Base-by-base conservation (phyloP, 2,113 vertebrate genomes). In the Euleptes europaea region DNA sequence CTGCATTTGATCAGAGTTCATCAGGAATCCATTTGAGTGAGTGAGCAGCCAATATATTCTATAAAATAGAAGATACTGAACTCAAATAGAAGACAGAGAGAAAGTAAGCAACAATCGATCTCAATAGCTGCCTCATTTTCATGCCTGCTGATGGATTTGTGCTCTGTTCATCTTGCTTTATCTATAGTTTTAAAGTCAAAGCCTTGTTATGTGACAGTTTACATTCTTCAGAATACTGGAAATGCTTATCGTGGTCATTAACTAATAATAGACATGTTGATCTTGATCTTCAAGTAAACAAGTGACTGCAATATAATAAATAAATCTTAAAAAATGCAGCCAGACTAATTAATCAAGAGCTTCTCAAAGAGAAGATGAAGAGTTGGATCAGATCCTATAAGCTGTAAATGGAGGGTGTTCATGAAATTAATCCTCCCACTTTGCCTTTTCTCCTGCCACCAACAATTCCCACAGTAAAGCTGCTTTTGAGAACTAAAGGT, bases 181-280 rank as follows among this genome's bases (percentile, higher is more conserved):
- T 28, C 17, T 89, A 28, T 84, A 4, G 9, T 73, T 74, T 69
- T 83, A 80, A 87, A 40, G 44, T 7, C 1, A 57, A 60, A 79
- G 42, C 0, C 0, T 75, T 76, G 7, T 69, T 80, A 63, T 42
- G n/a, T 11, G 65, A 82, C 13, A 33, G 57, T 35, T 84, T 85
- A 15, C 1, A 4, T 84, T 86, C 78, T 76, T 54, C 65, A 84
- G 33, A 47, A 35, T 60, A 76, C 0, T 0, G 69, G 66, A 89
- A 90, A 80, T 78, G 19, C 51, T 31, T 69, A 0, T 33, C 73
- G 15, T 10, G 73, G 31, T 35, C 75, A 26, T 38, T 54, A 65
- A 40, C 71, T 63, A 86, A 80, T 83, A 63, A 13, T 28, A 60
- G 2, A 63, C 87, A 88, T 87, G 73, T 67, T 33, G 66, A 92